Evolutionary conservation across 2,888 invertebrate species (phyloP).

Genomic region (Dendrolimus pini): DNA sequence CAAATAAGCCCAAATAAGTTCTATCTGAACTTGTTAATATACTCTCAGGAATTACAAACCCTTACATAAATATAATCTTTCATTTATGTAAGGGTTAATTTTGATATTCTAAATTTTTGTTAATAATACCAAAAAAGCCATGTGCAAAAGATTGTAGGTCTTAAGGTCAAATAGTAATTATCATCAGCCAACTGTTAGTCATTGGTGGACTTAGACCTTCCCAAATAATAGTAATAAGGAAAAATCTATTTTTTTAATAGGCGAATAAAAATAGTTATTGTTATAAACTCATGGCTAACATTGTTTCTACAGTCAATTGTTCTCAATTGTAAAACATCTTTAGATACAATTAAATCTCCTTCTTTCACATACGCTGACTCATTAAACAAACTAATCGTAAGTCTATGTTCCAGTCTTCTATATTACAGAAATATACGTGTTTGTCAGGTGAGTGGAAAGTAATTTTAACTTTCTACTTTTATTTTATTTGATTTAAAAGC

Average conservation of each 20-base stretch:
- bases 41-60: no score
- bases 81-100: no score
- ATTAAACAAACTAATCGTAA: neutral
- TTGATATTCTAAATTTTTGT: no score
- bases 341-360: neutral
- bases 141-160: no score
- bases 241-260: neutral
- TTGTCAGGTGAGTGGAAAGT: neutral
- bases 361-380: neutral
- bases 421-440: neutral
- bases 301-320: neutral
- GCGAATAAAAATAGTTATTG: neutral
- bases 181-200: no score
- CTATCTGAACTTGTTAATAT: no score
- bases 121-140: no score
- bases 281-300: neutral
- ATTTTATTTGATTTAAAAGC: neutral
- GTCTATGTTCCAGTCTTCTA: neutral
- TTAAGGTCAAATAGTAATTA: no score
- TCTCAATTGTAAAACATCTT: neutral
- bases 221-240: neutral
- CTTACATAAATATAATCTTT: no score
- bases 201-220: no score
- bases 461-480: neutral
- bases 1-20: no score